Conservation (phyloP, 2,888 invertebrate species). For the Auanema freiburgensis region DNA sequence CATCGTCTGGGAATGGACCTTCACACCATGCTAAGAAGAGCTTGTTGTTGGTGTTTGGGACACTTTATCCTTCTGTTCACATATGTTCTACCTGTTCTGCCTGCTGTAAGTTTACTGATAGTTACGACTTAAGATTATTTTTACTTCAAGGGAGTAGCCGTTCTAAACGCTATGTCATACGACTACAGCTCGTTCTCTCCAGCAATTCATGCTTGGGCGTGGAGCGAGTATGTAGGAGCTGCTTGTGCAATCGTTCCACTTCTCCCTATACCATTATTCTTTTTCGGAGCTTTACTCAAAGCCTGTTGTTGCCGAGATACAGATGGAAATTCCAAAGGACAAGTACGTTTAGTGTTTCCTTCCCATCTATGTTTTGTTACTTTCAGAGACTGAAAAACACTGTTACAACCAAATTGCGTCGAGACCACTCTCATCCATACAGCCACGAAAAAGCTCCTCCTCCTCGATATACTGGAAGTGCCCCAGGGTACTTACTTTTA, state of each 20-base stretch:
- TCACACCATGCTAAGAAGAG: conserved; percentile 49
- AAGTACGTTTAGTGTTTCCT: background rate
- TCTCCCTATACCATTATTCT: conserved; percentile 61
- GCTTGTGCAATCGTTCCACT: conserved; percentile 60
- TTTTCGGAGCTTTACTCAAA: conserved; percentile 47
- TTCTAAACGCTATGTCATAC: conserved; percentile 57
- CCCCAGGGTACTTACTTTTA: conserved; percentile 63
- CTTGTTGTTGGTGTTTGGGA: conserved; percentile 61
- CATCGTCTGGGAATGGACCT: conserved; percentile 62
- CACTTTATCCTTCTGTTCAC: conserved; percentile 56
- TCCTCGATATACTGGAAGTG: conserved; percentile 53
- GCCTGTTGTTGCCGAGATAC: conserved; percentile 47
- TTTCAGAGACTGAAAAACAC: conserved; percentile 56
- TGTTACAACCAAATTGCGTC: conserved; percentile 55
- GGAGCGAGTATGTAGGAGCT: conserved; percentile 56
- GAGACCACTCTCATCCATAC: conserved; percentile 10
- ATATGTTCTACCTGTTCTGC: conserved; percentile 60
- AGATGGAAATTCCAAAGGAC: conserved; percentile 10
- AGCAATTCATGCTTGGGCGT: conserved; percentile 52
- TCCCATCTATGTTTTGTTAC: background rate
- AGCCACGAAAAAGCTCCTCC: conserved; percentile 35
- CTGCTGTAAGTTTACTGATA: conserved; percentile 46
- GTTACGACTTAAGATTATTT: background rate
- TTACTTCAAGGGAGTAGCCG: conserved; percentile 47
- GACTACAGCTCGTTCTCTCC: conserved; percentile 52